Conservation (phyloP, 2,797 vertebrate genomes). For the Pseudochirops cupreus region DNA sequence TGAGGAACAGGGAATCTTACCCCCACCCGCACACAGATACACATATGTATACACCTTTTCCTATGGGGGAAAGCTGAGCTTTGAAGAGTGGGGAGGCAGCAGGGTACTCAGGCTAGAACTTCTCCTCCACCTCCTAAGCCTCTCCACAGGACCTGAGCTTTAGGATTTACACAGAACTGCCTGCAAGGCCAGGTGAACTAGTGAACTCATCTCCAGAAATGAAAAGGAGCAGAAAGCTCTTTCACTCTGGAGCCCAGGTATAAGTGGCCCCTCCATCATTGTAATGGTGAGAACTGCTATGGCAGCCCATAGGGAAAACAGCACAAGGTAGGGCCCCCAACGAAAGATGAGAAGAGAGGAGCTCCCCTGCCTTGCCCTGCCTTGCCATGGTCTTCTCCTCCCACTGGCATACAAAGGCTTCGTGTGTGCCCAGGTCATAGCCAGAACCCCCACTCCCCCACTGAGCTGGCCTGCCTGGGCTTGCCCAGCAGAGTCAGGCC, state of each 20-base stretch:
- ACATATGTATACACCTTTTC: background rate
- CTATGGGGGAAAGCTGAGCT: slow-evolving; percentile 42
- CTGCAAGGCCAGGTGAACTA: background rate
- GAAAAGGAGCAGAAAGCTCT: background rate
- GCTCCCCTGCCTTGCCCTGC: background rate
- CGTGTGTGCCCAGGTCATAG: background rate
- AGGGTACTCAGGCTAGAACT: background rate
- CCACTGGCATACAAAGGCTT: slow-evolving; percentile 3
- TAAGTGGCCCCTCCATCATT: background rate
- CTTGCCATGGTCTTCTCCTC: background rate
- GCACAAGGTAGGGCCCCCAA: background rate
- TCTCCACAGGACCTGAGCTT: background rate
- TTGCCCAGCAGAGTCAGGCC: slow-evolving; percentile 63
- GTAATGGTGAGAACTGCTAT: background rate
- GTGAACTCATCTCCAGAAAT: slow-evolving; percentile 15
- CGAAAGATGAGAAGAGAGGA: background rate
- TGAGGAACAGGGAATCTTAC: background rate
- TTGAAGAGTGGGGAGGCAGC: background rate
- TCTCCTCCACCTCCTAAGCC: background rate
- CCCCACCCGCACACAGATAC: background rate
- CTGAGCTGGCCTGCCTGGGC: slow-evolving; percentile 83
- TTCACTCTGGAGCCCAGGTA: background rate
- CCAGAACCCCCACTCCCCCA: slow-evolving; percentile 15
- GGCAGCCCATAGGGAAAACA: background rate
- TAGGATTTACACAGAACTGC: background rate